Percentiles rank a stretch among this genome's conserved stretches.
Conservation (phyloP, 2,888 invertebrate genomes). For the Monopis laevigella region DNA sequence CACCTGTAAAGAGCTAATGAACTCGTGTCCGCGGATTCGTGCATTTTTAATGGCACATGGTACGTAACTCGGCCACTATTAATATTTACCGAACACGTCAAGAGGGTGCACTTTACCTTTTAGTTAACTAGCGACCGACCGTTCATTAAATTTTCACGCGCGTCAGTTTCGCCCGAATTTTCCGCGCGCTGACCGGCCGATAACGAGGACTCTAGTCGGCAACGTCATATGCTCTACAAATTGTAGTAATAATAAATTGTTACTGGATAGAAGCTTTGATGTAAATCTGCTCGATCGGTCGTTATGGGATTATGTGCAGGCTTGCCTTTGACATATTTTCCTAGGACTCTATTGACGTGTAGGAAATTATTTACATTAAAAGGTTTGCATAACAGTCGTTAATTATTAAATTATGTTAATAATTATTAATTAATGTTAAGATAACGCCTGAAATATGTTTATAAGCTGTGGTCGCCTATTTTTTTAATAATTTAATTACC, state of each 20-base stretch:
- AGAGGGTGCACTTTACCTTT: constrained; percentile 69
- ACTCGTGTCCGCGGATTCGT: constrained; percentile 59
- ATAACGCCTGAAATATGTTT: too few relatives aligned
- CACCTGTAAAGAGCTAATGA: constrained; percentile 21
- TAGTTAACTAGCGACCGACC: constrained; percentile 68
- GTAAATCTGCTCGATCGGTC: constrained; percentile 56
- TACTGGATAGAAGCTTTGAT: constrained; percentile 50
- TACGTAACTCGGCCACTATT: constrained; percentile 57
- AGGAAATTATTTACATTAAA: too few relatives aligned
- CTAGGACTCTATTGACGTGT: constrained; percentile 59
- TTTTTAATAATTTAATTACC: too few relatives aligned
- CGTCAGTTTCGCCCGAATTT: constrained; percentile 67
- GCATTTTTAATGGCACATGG: constrained; percentile 65
- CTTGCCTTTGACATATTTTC: constrained; percentile 41
- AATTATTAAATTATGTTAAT: too few relatives aligned
- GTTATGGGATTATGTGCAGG: too few relatives aligned
- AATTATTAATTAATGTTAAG: too few relatives aligned
- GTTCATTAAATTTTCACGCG: constrained; percentile 69
- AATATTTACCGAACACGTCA: constrained; percentile 68
- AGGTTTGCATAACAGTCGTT: too few relatives aligned
- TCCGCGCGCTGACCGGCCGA: constrained; percentile 60
- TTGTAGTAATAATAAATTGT: constrained; percentile 67
- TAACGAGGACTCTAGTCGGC: constrained; percentile 27
- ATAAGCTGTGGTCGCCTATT: too few relatives aligned
- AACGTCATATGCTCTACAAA: constrained; percentile 26